Conservation (phyloP, 2,797 vertebrate species). For the Huso huso region DNA sequence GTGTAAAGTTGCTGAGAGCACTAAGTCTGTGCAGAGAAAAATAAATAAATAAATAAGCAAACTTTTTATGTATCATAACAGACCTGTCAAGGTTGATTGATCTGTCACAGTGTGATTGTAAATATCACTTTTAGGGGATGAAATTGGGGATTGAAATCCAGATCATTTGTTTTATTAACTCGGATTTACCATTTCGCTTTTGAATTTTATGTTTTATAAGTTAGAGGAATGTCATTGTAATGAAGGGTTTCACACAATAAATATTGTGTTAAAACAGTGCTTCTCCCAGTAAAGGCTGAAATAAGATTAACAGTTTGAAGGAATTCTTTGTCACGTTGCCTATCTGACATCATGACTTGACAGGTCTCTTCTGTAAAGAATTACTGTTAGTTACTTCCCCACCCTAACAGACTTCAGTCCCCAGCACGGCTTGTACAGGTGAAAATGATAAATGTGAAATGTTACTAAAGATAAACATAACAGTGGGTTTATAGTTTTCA, state of each 20-base stretch:
- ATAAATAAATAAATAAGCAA: slow-evolving; percentile 56
- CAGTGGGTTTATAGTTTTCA: slow-evolving; percentile 72
- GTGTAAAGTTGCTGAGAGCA: slow-evolving; percentile 48
- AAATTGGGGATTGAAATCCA: slow-evolving; percentile 64
- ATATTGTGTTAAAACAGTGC: slow-evolving; percentile 69
- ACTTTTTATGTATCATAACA: slow-evolving; percentile 69
- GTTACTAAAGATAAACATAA: slow-evolving; percentile 57
- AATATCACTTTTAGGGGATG: slow-evolving; percentile 73
- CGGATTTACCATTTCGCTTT: too few relatives aligned
- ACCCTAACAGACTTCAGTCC: slow-evolving; percentile 44
- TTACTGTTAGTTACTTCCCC: slow-evolving; percentile 33
- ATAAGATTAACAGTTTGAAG: slow-evolving; percentile 37
- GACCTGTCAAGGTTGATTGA: slow-evolving; percentile 56
- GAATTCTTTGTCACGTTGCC: slow-evolving; percentile 30
- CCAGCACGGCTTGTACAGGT: slow-evolving; percentile 47
- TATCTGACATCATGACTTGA: slow-evolving; percentile 9
- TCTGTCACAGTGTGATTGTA: slow-evolving; percentile 77
- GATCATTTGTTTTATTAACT: slow-evolving; percentile 54
- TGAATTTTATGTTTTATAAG: slow-evolving; percentile 41
- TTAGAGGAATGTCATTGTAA: slow-evolving; percentile 57
- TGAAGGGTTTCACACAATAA: slow-evolving; percentile 66
- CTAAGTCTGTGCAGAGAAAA: slow-evolving; percentile 43
- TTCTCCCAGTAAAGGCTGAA: slow-evolving; percentile 54
- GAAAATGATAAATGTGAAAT: slow-evolving; percentile 55
- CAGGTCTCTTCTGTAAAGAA: slow-evolving; percentile 19